Evolutionary conservation across 2,113 vertebrate genomes (phyloP), one percentile per base, ranked within the genome.

Genomic region (Xenopus laevis): DNA sequence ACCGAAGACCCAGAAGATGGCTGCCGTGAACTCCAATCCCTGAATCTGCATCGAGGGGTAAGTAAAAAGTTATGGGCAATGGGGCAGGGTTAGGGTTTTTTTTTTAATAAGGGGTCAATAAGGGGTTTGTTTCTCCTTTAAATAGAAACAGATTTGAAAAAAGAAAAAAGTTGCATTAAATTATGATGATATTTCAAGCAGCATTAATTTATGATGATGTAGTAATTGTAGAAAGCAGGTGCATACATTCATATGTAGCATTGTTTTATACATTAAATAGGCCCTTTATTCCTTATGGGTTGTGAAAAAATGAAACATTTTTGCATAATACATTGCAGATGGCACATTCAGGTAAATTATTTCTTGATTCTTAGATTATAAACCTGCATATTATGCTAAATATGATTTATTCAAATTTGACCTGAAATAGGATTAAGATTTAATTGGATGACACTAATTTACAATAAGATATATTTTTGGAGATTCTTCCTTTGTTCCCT

Each of bases 361-460:
- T 62, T 64, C 66, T 64, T 70, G 2, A 70, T 77, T 77, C 53
- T 68, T 57, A 63, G 46, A 45, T 70, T 53, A 17, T 63, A 77
- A 64, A 77, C 46, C 55, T 50, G 46, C 58, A 46, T 57, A 57
- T 64, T 10, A 68, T 50, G 13, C n/a, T 33, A 50, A 63, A 63
- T 77, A 63, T 53, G 73, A 59, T 68, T 61, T 75, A 75, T 68
- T 58, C 67, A 68, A 60, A 68, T 68, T 57, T 68, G 23, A 61
- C 44, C 73, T 68, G 18, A 68, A 69, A 77, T 77, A 57, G 74
- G 30, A 77, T 63, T 70, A 76, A 40, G 46, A 62, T 76, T 76
- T 76, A 76, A 76, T 76, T 69, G 66, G 58, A 55, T 76, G 62
- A 21, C 66, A 76, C 69, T 76, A 66, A 69, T 69, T 70, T 76